phyloP scores from a whole-genome alignment of 2,888 invertebrate species.

The Drosophila mimetica region DNA sequence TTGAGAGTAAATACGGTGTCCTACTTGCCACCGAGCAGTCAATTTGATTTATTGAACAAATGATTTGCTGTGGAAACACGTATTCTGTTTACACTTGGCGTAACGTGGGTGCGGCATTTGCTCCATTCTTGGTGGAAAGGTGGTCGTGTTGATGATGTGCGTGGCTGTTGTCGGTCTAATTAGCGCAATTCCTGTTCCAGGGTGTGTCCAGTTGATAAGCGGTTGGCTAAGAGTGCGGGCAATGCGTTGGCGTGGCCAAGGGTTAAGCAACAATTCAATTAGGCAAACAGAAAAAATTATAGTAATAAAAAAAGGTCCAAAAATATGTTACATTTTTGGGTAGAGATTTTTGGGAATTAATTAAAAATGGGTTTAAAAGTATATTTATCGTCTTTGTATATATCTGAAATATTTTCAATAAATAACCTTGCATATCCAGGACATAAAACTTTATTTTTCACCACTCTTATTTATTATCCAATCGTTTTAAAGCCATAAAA shows the following conservation, averaged over 20 bases:
- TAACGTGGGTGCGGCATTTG: constrained; percentile 1
- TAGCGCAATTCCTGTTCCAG: constrained; percentile 29
- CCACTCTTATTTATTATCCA: not conserved
- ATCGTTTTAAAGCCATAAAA: not conserved
- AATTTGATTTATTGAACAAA: constrained; percentile 71
- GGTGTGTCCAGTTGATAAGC: constrained; percentile 38
- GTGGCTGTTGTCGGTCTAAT: constrained; percentile 41
- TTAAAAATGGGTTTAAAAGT: no score
- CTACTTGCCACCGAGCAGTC: constrained; percentile 41
- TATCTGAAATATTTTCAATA: not conserved
- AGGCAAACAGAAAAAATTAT: not conserved
- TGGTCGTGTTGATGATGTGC: constrained; percentile 39
- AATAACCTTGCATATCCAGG: not conserved
- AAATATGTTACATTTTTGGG: no score
- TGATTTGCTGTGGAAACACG: constrained; percentile 56
- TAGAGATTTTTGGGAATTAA: no score
- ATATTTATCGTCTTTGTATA: no score
- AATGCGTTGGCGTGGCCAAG: constrained; percentile 1
- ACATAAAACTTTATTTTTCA: not conserved
- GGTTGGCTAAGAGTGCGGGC: constrained; percentile 1
- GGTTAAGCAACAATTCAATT: constrained; percentile 16
- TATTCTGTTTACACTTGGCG: constrained; percentile 34
- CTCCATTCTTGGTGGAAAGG: constrained; percentile 16
- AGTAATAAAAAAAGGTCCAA: no score
- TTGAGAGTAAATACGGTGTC: constrained; percentile 71